Base-by-base conservation (phyloP, 2,113 vertebrate genomes). In the Lipophrys pholis region DNA sequence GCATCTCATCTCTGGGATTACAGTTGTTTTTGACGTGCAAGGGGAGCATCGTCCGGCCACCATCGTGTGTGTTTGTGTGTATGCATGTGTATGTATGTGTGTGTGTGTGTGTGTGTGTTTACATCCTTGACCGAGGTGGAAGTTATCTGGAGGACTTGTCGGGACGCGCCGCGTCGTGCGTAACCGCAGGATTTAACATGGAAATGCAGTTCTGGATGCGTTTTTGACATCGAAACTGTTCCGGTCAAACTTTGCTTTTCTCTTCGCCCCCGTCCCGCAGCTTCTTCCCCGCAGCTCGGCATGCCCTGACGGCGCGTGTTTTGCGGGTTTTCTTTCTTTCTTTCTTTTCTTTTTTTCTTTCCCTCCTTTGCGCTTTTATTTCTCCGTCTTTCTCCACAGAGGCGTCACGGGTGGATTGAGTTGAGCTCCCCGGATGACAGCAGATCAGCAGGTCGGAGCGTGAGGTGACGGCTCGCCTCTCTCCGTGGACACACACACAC, bases 191-290 rank as follows among this genome's bases (percentile, higher is more conserved):
- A 5, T 14, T 11, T 58, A 30, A 30, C 21, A 4, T 30, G 21
- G 21, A 30, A 30, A 30, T 30, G 21, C 21, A 30, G 21, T 12
- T 41, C 61, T 43, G 42, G 35, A 7, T 8, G 0, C 1, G 4
- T 52, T 71, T 71, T 35, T 17, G 10, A 41, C n/a, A 3, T 68
- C 11, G 1, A 1, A 73, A 55, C 40, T 49, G 43, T 57, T 46
- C 6, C 21, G 42, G 12, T 64, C 14, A 84, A 87, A 86, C 65
- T 85, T 85, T 54, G 6, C 38, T 59, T 7, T 53, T 40, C 4
- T 30, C 49, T 40, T 69, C 50, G 61, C 46, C 62, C 53, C 42
- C 6, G 73, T 15, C 39, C 38, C 30, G 40, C 48, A 61, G 52
- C 59, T 11, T 2, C 2, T 11, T 5, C 8, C 39, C 1, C 1